Evolutionary conservation across 1,140 invertebrate species (phyloP).

Genomic region (Ooceraea biroi): DNA sequence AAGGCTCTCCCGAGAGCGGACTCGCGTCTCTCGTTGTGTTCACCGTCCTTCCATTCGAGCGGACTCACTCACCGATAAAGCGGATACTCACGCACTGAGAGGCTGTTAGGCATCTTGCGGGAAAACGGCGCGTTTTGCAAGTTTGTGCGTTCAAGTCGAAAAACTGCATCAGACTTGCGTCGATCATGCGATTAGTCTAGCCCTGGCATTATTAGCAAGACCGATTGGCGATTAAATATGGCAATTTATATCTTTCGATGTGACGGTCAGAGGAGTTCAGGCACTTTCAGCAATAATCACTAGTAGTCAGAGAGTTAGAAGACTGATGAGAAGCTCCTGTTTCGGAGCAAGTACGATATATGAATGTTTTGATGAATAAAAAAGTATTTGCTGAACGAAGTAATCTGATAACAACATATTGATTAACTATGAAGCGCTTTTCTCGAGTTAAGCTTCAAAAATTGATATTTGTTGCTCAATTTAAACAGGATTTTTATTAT

Average conservation of each 20-base stretch:
- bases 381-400: too few species aligned
- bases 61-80: slow-evolving; percentile 1
- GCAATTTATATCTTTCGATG: neutral
- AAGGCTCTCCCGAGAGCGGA: neutral
- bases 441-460: neutral
- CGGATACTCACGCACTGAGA: neutral
- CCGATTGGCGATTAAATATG: neutral
- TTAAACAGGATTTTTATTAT: neutral
- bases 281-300: neutral
- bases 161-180: neutral
- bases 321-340: neutral
- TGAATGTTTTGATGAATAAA: too few species aligned
- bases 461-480: neutral
- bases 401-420: too few species aligned
- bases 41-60: neutral
- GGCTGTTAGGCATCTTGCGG: neutral
- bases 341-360: neutral
- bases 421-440: neutral
- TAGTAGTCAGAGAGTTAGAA: neutral
- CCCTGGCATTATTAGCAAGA: neutral
- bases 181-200: slow-evolving; percentile 20
- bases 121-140: neutral
- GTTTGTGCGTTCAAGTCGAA: slow-evolving; percentile 6
- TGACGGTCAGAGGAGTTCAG: neutral
- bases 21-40: neutral